Conservation (phyloP, 1,140 invertebrate genomes). For the Saccostrea echinata region DNA sequence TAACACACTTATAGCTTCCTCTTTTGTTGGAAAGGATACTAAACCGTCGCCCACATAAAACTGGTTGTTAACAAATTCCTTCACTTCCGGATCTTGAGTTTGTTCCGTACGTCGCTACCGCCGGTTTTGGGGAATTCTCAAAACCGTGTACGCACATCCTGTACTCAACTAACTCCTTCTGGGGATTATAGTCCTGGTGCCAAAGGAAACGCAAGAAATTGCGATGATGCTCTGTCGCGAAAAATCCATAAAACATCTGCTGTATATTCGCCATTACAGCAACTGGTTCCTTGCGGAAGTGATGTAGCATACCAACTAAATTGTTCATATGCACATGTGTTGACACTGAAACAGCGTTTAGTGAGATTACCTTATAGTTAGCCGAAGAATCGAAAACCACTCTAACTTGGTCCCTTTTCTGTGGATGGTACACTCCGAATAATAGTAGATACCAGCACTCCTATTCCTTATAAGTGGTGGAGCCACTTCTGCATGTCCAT, state of each 20-base stretch:
- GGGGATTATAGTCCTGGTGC: constrained; percentile 41
- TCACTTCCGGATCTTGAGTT: background rate
- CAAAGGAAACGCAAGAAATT: constrained; percentile 47
- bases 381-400: constrained; percentile 50
- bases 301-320: constrained; percentile 39
- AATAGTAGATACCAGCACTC: constrained; percentile 56
- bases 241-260: constrained; percentile 53
- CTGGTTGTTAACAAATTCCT: background rate
- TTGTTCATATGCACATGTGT: constrained; percentile 42
- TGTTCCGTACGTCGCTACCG: constrained; percentile 44
- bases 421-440: constrained; percentile 41
- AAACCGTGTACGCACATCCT: constrained; percentile 55
- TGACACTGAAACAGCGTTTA: constrained; percentile 43
- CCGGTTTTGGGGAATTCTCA: constrained; percentile 51
- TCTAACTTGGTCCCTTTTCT: constrained; percentile 43
- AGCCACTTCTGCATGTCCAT: constrained; percentile 31
- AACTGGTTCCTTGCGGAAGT: constrained; percentile 36
- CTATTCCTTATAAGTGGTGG: background rate
- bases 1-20: background rate
- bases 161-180: constrained; percentile 41
- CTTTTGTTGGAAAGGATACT: background rate
- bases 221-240: constrained; percentile 39
- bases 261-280: constrained; percentile 46
- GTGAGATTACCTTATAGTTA: constrained; percentile 41
- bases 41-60: constrained; percentile 51